Evolutionary conservation across 2,113 vertebrate genomes (phyloP).

Genomic region (Myodes glareolus): DNA sequence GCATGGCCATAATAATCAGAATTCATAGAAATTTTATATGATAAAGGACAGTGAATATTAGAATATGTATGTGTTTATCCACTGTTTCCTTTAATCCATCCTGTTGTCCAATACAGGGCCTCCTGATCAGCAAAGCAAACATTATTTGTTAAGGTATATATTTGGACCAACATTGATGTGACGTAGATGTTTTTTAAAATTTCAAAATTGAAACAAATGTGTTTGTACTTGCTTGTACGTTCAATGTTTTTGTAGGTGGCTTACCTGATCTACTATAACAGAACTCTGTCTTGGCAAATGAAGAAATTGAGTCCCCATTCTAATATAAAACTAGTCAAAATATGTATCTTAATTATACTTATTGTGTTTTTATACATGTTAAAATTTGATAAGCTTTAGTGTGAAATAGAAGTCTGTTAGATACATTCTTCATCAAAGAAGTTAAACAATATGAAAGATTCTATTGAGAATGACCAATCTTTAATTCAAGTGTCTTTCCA

Average conservation of each 20-base stretch:
- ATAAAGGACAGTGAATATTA: background rate
- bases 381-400: background rate
- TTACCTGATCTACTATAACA: background rate
- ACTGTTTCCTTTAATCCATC: background rate
- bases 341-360: background rate
- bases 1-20: background rate
- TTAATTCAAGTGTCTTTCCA: background rate
- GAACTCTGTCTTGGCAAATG: background rate
- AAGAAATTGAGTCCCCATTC: background rate
- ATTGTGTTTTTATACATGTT: background rate
- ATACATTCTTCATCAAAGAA: background rate
- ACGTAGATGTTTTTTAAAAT: constrained; percentile 1
- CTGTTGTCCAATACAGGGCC: background rate
- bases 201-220: background rate
- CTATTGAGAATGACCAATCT: background rate
- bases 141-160: background rate
- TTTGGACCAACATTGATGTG: background rate
- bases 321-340: background rate
- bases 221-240: background rate
- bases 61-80: background rate
- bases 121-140: background rate
- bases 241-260: background rate
- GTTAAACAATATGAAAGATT: background rate
- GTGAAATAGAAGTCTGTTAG: background rate
- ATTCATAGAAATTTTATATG: background rate